Evolutionary conservation across 2,797 vertebrate species (phyloP).

Genomic region (Pseudochaenichthys georgianus): DNA sequence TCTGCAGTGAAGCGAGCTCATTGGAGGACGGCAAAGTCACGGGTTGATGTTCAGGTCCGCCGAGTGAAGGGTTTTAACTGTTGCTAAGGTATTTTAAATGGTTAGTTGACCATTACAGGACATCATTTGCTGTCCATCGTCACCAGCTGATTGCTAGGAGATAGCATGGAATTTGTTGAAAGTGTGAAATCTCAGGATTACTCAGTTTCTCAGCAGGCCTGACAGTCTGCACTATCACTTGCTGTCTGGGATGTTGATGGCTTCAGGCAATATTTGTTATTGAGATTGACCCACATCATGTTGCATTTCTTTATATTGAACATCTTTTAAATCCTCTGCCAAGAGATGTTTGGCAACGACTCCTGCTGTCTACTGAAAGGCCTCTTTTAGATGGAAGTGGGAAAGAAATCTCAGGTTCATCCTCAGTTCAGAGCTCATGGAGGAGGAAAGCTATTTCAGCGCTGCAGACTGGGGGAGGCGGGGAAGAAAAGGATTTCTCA

Average conservation of each 20-base stretch:
- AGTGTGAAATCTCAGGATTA: slow-evolving; percentile 63
- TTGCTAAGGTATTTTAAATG: slow-evolving; percentile 76
- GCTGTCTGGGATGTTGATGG: slow-evolving; percentile 54
- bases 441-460: slow-evolving; percentile 57
- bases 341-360: slow-evolving; percentile 63
- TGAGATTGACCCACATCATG: slow-evolving; percentile 61
- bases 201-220: slow-evolving; percentile 61
- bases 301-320: slow-evolving; percentile 53
- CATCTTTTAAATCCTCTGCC: slow-evolving; percentile 56
- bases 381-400: slow-evolving; percentile 44
- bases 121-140: slow-evolving; percentile 49
- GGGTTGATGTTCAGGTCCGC: slow-evolving; percentile 51
- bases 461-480: slow-evolving; percentile 44
- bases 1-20: slow-evolving; percentile 62
- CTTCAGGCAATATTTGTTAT: slow-evolving; percentile 65
- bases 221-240: slow-evolving; percentile 47
- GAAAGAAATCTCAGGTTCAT: slow-evolving; percentile 68
- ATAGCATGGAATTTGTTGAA: slow-evolving; percentile 50
- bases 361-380: slow-evolving; percentile 56
- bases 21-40: slow-evolving; percentile 72
- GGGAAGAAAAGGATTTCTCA: neutral
- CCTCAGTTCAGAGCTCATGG: slow-evolving; percentile 75
- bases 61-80: slow-evolving; percentile 67
- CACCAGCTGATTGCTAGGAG: slow-evolving; percentile 55
- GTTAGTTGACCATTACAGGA: slow-evolving; percentile 53